A percentile compares a stretch with the other conserved stretches of the same genome.
phyloP scores from a whole-genome alignment of 2,797 vertebrate species.

The Crocidura indochinensis region DNA sequence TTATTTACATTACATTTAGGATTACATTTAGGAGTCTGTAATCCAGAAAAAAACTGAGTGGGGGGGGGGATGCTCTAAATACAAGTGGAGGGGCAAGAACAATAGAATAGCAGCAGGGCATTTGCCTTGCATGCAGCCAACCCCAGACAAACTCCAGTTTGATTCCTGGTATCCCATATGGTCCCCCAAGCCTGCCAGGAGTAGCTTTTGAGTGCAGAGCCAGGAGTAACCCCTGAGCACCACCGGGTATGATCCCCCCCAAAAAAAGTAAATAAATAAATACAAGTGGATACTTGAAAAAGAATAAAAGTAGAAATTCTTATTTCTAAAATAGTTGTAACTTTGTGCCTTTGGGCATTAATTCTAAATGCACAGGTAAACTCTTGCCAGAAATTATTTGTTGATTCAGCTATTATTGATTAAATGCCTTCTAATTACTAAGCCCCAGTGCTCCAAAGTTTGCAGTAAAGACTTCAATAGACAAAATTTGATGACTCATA shows the following conservation, averaged over 20 bases:
- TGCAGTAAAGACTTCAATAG: conserved; percentile 34
- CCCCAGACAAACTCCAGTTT: too few relatives aligned
- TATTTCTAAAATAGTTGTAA: conserved; percentile 10
- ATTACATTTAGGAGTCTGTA: conserved; percentile 24
- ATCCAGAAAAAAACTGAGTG: neutral
- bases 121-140: too few relatives aligned
- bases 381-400: conserved; percentile 24
- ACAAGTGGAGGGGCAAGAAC: too few relatives aligned
- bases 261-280: too few relatives aligned
- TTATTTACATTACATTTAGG: too few relatives aligned
- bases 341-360: neutral
- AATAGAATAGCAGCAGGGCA: too few relatives aligned
- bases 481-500: neutral
- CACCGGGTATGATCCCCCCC: too few relatives aligned
- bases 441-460: neutral
- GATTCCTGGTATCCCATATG: too few relatives aligned
- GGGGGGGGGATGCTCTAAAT: neutral
- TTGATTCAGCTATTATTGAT: conserved; percentile 28
- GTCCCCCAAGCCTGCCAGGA: too few relatives aligned
- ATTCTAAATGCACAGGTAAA: conserved; percentile 21
- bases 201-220: too few relatives aligned
- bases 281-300: too few relatives aligned
- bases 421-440: neutral
- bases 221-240: too few relatives aligned
- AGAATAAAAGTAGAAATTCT: neutral